A percentile compares a stretch with the other conserved stretches of the same genome.
phyloP scores from a whole-genome alignment of 2,113 vertebrate genomes.

The Columba janthina region DNA sequence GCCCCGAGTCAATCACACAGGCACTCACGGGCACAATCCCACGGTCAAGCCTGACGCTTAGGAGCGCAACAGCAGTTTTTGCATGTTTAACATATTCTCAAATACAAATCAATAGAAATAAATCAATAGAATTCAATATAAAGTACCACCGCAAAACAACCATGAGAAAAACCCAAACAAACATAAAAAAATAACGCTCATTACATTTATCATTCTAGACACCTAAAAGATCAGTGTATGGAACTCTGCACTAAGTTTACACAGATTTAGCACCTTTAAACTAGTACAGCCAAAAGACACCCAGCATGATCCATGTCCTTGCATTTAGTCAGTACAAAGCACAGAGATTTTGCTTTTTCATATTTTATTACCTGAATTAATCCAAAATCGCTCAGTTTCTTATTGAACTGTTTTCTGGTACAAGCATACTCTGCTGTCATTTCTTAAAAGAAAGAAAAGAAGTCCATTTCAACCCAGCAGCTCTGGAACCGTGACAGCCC shows the following conservation, averaged over 20 bases:
- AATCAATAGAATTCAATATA: neutral
- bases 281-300: neutral
- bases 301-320: neutral
- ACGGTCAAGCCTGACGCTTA: neutral
- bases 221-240: neutral
- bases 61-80: neutral
- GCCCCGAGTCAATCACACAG: neutral
- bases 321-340: neutral
- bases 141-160: neutral
- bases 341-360: neutral
- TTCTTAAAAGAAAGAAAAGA: slow-evolving; percentile 65
- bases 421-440: slow-evolving; percentile 88
- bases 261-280: neutral
- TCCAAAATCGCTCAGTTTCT: slow-evolving; percentile 90
- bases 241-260: neutral
- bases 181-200: neutral
- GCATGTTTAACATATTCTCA: neutral
- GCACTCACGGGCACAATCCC: neutral
- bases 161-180: neutral
- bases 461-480: neutral
- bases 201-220: neutral
- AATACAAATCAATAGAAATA: neutral
- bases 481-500: neutral
- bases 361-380: slow-evolving; percentile 88
- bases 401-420: slow-evolving; percentile 93